phyloP scores from a whole-genome alignment of 2,797 vertebrate genomes.

The Mormyrus hasselquistii region DNA sequence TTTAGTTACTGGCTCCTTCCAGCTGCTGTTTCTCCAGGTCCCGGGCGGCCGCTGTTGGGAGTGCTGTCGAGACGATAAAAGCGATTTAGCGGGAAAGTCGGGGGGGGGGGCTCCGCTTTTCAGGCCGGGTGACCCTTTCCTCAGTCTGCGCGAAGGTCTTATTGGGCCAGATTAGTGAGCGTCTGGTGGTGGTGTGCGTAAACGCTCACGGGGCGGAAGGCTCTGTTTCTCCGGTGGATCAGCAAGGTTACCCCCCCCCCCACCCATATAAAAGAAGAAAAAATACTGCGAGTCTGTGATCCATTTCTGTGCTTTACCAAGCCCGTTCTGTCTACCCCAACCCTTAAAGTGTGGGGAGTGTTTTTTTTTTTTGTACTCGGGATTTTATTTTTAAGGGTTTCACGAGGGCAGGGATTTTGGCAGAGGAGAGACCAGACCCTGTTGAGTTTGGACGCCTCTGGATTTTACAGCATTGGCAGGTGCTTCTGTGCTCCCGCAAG shows the following conservation, averaged over 20 bases:
- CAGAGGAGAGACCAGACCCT: background rate
- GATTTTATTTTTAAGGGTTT: background rate
- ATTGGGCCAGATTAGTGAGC: background rate
- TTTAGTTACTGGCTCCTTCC: background rate
- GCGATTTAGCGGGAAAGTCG: background rate
- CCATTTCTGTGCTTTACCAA: background rate
- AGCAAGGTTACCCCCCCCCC: background rate
- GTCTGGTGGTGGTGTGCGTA: background rate
- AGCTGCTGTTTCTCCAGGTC: background rate
- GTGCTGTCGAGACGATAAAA: background rate
- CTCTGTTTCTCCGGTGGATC: background rate
- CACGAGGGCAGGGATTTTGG: background rate
- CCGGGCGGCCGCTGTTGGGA: background rate
- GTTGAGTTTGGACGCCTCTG: background rate
- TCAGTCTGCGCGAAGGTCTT: background rate
- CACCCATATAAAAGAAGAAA: background rate
- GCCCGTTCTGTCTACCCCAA: background rate
- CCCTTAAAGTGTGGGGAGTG: background rate
- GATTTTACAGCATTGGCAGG: background rate
- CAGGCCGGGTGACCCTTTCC: background rate
- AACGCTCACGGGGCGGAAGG: background rate
- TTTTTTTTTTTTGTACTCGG: background rate
- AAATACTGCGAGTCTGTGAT: background rate
- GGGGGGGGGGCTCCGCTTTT: background rate
- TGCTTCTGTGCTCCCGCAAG: background rate